phyloP scores from a whole-genome alignment of 2,888 invertebrate genomes.

The Plebejus anna region DNA sequence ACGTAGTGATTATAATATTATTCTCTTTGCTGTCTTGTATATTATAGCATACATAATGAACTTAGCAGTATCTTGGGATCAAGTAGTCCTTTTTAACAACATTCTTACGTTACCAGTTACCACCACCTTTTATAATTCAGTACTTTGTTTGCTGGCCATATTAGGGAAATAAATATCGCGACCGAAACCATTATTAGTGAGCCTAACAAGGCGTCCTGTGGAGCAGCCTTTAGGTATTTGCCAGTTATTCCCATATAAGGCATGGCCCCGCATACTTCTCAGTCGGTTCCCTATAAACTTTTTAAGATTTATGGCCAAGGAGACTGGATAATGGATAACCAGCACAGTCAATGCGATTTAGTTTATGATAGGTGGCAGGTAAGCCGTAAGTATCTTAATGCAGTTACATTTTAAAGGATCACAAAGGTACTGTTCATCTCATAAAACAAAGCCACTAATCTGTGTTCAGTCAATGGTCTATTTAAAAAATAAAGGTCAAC shows the following conservation, averaged over 20 bases:
- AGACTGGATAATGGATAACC: neutral
- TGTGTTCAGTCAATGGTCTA: too few relatives aligned
- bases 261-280: neutral
- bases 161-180: conserved; percentile 31
- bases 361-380: neutral
- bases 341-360: neutral
- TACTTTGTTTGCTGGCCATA: neutral
- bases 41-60: too few relatives aligned
- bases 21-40: too few relatives aligned
- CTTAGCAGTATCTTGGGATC: too few relatives aligned
- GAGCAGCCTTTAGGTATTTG: conserved; percentile 28
- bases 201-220: conserved; percentile 33
- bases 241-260: conserved; percentile 28
- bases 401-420: too few relatives aligned
- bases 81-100: neutral
- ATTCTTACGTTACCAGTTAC: neutral
- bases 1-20: too few relatives aligned
- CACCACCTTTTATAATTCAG: neutral
- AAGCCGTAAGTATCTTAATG: too few relatives aligned
- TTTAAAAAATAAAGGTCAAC: too few relatives aligned
- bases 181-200: conserved; percentile 33
- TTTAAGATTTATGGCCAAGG: conserved; percentile 16
- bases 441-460: too few relatives aligned
- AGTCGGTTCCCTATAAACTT: conserved; percentile 1
- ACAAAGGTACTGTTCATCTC: too few relatives aligned